These are phyloP conservation scores for Pomatostomus ruficeps DNA, from an alignment of 2,113 vertebrate genomes.

Conservation along the genomic window DNA sequence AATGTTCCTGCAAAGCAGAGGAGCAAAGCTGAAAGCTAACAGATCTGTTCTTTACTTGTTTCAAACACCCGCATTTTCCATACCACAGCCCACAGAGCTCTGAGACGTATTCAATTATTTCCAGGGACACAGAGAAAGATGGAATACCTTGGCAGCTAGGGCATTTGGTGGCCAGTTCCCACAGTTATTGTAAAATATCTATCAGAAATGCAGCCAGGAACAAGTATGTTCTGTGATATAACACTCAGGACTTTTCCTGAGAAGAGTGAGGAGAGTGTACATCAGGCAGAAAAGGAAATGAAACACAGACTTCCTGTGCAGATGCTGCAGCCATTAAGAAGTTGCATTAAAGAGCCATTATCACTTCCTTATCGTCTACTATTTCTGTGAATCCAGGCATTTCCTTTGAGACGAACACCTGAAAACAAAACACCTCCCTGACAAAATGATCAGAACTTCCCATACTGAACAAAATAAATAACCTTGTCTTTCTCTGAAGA, in stretches of 20 bases:
- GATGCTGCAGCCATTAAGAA: not conserved
- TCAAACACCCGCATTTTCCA: not conserved
- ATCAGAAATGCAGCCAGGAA: not conserved
- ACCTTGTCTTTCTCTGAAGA: not conserved
- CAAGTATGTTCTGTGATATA: not conserved
- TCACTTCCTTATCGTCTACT: not conserved
- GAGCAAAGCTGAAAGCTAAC: not conserved
- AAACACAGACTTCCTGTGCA: not conserved
- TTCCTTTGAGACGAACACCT: not conserved
- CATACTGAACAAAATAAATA: not conserved
- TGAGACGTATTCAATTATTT: not conserved
- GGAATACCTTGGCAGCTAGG: not conserved
- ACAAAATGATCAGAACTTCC: not conserved
- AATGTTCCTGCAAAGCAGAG: not conserved
- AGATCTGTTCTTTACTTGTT: not conserved
- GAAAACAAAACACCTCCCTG: not conserved
- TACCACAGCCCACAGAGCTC: not conserved
- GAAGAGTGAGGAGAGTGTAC: not conserved
- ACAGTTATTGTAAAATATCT: constrained; percentile 18
- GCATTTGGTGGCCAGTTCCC: not conserved
- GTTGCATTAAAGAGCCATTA: not conserved
- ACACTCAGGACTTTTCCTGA: not conserved
- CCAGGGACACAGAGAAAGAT: not conserved
- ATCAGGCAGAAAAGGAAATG: not conserved
- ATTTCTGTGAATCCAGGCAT: not conserved